Conservation (phyloP, 1,140 invertebrate species). For the Eumeta japonica region DNA sequence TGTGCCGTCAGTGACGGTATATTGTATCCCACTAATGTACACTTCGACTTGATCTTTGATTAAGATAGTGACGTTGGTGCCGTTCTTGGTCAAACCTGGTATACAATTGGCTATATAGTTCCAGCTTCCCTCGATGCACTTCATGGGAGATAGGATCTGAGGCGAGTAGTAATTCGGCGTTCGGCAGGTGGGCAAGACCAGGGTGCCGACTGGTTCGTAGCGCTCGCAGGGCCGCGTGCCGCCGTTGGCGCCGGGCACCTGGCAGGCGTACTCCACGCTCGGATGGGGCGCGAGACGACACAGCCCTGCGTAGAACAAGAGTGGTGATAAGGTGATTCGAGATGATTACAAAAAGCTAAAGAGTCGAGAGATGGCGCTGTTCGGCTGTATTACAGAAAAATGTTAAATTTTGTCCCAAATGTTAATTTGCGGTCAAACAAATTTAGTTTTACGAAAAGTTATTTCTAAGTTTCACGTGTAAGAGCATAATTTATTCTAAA, state of each 20-base stretch:
- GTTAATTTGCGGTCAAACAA: too few species aligned
- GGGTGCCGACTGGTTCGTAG: constrained; percentile 20
- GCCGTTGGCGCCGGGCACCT: constrained; percentile 7
- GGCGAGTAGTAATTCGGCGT: constrained; percentile 25
- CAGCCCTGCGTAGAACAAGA: too few species aligned
- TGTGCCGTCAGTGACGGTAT: too few species aligned
- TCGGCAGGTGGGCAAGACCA: constrained; percentile 20
- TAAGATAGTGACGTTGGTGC: constrained; percentile 16
- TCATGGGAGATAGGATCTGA: constrained; percentile 18
- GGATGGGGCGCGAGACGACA: constrained; percentile 7
- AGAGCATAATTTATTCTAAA: too few species aligned
- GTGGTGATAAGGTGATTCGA: too few species aligned
- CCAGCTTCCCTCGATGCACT: constrained; percentile 38
- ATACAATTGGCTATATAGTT: constrained; percentile 29
- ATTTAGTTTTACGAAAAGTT: too few species aligned
- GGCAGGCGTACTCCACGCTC: constrained; percentile 26
- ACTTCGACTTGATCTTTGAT: constrained; percentile 11
- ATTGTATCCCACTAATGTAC: constrained; percentile 11
- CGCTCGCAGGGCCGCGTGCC: constrained; percentile 17
- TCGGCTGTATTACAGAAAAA: too few species aligned
- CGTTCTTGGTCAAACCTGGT: too few species aligned
- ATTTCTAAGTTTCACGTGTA: too few species aligned
- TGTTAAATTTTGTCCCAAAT: too few species aligned
- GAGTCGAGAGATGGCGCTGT: too few species aligned
- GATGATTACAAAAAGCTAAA: too few species aligned